Evolutionary conservation across 2,797 vertebrate genomes (phyloP).

Genomic region (Sebastes vulpes): DNA sequence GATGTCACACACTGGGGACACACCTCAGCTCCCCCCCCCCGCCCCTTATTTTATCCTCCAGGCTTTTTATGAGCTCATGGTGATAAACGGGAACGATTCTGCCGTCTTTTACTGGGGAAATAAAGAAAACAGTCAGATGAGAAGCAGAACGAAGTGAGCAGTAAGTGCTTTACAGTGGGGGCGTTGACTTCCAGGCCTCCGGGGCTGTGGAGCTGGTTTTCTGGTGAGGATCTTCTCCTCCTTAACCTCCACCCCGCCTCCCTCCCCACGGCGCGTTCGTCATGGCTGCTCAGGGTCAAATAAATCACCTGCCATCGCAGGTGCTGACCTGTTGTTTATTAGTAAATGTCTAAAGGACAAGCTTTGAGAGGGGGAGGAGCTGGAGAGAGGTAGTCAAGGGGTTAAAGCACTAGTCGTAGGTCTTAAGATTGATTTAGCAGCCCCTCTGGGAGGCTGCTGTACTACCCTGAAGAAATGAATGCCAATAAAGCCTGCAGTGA

Average conservation of each 20-base stretch:
- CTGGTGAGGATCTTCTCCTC: constrained; percentile 61
- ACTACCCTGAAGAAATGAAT: constrained; percentile 75
- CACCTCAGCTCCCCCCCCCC: neutral
- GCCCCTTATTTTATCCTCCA: constrained; percentile 65
- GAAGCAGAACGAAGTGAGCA: constrained; percentile 78
- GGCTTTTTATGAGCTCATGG: constrained; percentile 78
- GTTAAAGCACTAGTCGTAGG: constrained; percentile 74
- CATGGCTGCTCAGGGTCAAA: constrained; percentile 73
- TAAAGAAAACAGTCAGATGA: constrained; percentile 81
- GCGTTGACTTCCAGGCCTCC: constrained; percentile 78
- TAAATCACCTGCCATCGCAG: constrained; percentile 86
- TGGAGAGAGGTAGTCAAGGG: constrained; percentile 70
- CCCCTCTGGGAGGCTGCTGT: constrained; percentile 76
- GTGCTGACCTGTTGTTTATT: constrained; percentile 88
- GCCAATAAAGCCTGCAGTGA: constrained; percentile 74
- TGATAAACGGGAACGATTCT: constrained; percentile 75
- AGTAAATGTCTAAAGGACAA: constrained; percentile 80
- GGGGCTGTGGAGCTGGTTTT: constrained; percentile 67
- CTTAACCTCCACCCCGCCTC: constrained; percentile 59
- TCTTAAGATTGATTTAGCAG: constrained; percentile 80
- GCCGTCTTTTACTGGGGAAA: constrained; percentile 72
- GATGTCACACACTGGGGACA: constrained; percentile 70
- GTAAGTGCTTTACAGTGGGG: constrained; percentile 83
- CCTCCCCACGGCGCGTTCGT: constrained; percentile 54
- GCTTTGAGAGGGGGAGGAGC: constrained; percentile 69